Base-by-base conservation (phyloP, 1,140 invertebrate species). In the Drosophila suzukii region DNA sequence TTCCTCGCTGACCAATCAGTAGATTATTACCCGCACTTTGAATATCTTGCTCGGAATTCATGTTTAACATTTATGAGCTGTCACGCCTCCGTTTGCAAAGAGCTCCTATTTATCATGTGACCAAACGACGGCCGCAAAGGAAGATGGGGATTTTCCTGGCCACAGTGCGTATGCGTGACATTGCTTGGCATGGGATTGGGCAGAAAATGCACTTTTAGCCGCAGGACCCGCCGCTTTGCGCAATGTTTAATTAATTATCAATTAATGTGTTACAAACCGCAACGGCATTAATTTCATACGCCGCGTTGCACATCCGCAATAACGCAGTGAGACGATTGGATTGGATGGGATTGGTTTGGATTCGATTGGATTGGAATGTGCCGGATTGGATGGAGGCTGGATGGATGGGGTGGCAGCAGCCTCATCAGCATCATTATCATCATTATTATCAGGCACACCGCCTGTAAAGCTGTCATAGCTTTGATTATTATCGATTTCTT, bases 221-320 rank as follows among this genome's bases (percentile, higher is more conserved):
- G 53, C 75, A 88, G 62, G 53, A 60, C 78, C 49, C 78, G 71
- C 79, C 60, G 75, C 78, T 88, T 78, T 79, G 78, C 71, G 75
- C 83, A 86, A 86, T 86, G 79, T 88, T 89, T 89, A 86, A 86
- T 85, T 85, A 85, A 85, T 86, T 86, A 86, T 89, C 84, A 86
- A 89, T 86, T 86, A 89, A 89, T 89, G 79, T 79, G 79, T 79
- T 89, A 83, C 84, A 89, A 79, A 80, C 83, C 83, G 84, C 83
- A 88, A 60, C 38, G 78, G 73, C 83, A 86, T 86, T 86, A 83
- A 89, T 88, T 83, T 83, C 76, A 86, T 86, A 83, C 72, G 83
- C 84, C 84, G 79, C 71, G 79, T 59, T 83, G 84, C 79, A 88
- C 84, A 80, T 75, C 66, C 83, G 60, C 78, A 76, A 58, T 74